Evolutionary conservation across 2,888 invertebrate genomes (phyloP).

Genomic region (Cactoblastis cactorum): DNA sequence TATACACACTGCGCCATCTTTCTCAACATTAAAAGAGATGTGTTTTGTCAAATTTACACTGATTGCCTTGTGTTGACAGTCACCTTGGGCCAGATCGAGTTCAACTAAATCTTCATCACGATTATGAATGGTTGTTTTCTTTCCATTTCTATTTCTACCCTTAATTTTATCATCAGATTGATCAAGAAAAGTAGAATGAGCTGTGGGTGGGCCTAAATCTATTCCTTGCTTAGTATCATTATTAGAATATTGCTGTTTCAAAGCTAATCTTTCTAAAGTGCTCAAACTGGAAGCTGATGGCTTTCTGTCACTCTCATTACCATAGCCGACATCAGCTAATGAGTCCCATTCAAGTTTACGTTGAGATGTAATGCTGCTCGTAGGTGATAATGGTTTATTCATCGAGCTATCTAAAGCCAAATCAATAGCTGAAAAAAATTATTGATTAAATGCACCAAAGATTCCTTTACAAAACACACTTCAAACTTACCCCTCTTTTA

Average conservation of each 20-base stretch:
- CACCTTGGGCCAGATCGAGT: slow-evolving; percentile 52
- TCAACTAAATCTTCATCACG: slow-evolving; percentile 62
- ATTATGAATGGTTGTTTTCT: slow-evolving; percentile 57
- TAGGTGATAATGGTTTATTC: slow-evolving; percentile 81
- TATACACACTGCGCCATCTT: slow-evolving; percentile 52
- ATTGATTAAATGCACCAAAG: slow-evolving; percentile 13
- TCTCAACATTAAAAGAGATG: slow-evolving; percentile 69
- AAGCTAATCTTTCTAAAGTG: slow-evolving; percentile 81
- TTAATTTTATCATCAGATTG: slow-evolving; percentile 46
- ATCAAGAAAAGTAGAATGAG: slow-evolving; percentile 76
- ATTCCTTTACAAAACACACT: no score
- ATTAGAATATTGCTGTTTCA: slow-evolving; percentile 70
- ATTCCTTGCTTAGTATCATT: slow-evolving; percentile 53
- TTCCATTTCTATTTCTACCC: slow-evolving; percentile 45
- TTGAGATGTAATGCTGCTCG: slow-evolving; percentile 86
- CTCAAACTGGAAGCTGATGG: slow-evolving; percentile 72
- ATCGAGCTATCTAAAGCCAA: slow-evolving; percentile 55
- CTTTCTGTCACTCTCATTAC: slow-evolving; percentile 77
- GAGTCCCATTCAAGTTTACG: slow-evolving; percentile 93
- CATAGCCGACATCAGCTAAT: slow-evolving; percentile 91
- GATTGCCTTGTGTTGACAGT: slow-evolving; percentile 43
- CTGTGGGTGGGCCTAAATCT: slow-evolving; percentile 64
- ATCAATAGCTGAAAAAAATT: slow-evolving; percentile 55
- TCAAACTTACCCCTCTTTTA: no score
- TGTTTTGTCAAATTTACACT: slow-evolving; percentile 71